A percentile compares a stretch with the other conserved stretches of the same genome.
These are phyloP conservation scores for Tenthredo distinguenda DNA, from an alignment of 2,888 invertebrate species.

Conservation along the genomic window DNA sequence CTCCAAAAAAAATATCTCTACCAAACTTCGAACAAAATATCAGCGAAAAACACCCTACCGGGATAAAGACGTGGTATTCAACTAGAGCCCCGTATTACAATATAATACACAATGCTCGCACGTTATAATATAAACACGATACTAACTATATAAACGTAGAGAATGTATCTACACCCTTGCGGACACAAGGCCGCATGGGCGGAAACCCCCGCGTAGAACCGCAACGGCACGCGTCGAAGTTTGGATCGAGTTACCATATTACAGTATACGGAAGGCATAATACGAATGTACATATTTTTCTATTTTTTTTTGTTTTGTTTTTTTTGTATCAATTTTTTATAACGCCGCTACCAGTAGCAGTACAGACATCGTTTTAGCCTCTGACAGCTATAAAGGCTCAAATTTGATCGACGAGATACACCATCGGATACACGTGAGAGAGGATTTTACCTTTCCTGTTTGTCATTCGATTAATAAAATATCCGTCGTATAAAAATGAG, in stretches of 20 bases:
- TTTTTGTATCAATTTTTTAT: not conserved
- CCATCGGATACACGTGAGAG: conserved; percentile 46
- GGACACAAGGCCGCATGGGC: not conserved
- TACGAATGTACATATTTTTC: not conserved
- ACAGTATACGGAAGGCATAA: not conserved
- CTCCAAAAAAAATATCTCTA: no score
- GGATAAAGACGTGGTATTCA: not conserved
- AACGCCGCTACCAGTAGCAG: not conserved
- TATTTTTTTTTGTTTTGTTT: not conserved
- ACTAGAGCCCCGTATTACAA: not conserved
- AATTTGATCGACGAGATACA: conserved; percentile 35
- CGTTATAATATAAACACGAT: not conserved
- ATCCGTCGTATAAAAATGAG: not conserved
- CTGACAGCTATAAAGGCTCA: not conserved
- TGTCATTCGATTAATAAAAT: not conserved
- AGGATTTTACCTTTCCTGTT: not conserved
- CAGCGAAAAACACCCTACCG: no score
- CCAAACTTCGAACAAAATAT: no score
- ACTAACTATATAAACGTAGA: conserved; percentile 26
- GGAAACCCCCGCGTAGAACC: conserved; percentile 21
- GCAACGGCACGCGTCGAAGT: conserved; percentile 59
- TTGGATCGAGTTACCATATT: conserved; percentile 62
- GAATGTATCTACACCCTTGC: conserved; percentile 28
- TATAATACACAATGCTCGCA: not conserved
- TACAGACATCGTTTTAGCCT: not conserved